These are phyloP conservation scores for Danio kyathit DNA, from an alignment of 2,797 vertebrate species.

Conservation along the genomic window DNA sequence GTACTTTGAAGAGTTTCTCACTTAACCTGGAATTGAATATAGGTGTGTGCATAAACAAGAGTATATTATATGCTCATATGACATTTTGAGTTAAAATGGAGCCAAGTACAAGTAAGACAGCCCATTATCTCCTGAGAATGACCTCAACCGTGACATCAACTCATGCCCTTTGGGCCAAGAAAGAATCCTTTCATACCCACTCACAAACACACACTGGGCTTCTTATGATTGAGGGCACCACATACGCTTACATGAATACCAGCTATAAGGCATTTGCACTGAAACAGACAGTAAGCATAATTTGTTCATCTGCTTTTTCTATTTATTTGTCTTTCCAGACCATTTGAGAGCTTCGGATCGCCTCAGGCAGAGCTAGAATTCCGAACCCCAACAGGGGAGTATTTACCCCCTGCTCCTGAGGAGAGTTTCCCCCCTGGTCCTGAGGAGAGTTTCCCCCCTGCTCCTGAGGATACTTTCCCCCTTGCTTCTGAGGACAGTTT, in stretches of 20 bases:
- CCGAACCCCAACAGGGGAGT: constrained; percentile 69
- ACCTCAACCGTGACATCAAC: constrained; percentile 83
- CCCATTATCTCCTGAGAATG: constrained; percentile 78
- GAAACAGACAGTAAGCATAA: constrained; percentile 22
- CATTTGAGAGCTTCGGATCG: constrained; percentile 75
- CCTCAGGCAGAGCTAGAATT: constrained; percentile 73
- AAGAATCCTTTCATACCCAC: constrained; percentile 74
- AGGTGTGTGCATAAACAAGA: neutral
- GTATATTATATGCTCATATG: constrained; percentile 66
- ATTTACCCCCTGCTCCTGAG: neutral
- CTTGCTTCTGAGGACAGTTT: neutral
- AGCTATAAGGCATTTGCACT: constrained; percentile 38
- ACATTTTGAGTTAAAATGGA: constrained; percentile 67
- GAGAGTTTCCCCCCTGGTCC: neutral
- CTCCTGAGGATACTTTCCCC: neutral
- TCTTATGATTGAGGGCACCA: constrained; percentile 5
- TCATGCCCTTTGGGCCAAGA: constrained; percentile 74
- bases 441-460: neutral
- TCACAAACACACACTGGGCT: constrained; percentile 41
- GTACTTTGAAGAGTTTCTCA: neutral
- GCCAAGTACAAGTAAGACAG: constrained; percentile 66
- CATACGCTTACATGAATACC: constrained; percentile 52
- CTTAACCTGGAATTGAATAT: neutral
- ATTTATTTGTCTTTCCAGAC: constrained; percentile 68
- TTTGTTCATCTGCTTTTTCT: constrained; percentile 47